Evolutionary conservation across 2,113 vertebrate genomes (phyloP).

Genomic region (Corythornis madagascariensis): DNA sequence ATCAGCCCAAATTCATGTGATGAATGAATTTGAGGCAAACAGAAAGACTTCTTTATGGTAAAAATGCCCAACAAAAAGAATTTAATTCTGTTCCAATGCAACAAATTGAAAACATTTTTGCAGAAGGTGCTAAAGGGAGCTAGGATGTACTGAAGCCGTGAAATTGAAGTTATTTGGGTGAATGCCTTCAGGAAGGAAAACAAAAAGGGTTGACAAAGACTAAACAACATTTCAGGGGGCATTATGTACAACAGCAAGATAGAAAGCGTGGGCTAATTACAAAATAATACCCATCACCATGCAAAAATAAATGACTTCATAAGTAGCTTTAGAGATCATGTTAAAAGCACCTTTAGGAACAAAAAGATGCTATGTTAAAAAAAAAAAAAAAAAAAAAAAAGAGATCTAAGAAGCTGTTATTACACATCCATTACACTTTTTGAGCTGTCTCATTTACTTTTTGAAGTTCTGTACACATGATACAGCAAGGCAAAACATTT

Average conservation of each 20-base stretch:
- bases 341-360: conserved; percentile 88
- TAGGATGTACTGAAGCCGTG: not conserved
- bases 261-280: conserved; percentile 78
- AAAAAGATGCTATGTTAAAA: conserved; percentile 78
- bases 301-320: conserved; percentile 82
- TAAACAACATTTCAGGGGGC: not conserved
- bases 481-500: conserved; percentile 80
- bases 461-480: conserved; percentile 82
- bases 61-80: not conserved
- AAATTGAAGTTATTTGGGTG: conserved; percentile 24
- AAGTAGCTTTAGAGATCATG: conserved; percentile 87
- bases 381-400: conserved; percentile 75
- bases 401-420: conserved; percentile 82
- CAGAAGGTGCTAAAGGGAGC: not conserved
- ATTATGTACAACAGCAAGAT: conserved; percentile 30
- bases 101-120: not conserved
- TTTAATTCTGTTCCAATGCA: not conserved
- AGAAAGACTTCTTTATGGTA: not conserved
- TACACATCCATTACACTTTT: conserved; percentile 87
- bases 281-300: conserved; percentile 78
- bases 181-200: conserved; percentile 36
- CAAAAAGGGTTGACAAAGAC: conserved; percentile 23
- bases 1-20: not conserved
- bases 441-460: conserved; percentile 79
- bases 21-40: not conserved